Evolutionary conservation across 2,797 vertebrate genomes (phyloP), one percentile per base, ranked within the genome.

Genomic region (Vespertilio murinus): DNA sequence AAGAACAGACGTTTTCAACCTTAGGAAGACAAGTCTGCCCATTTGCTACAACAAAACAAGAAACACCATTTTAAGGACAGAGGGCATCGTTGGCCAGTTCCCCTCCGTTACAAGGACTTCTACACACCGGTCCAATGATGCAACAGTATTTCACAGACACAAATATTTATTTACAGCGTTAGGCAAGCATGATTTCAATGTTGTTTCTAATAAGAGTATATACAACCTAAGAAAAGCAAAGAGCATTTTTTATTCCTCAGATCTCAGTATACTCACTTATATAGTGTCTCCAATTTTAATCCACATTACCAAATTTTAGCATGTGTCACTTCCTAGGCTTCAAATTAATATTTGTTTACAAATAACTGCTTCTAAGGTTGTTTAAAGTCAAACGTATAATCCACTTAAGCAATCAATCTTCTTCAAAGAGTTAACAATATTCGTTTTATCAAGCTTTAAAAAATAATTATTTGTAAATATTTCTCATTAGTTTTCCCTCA

Each of bases 11-110:
- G 35, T 74, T 71, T 75, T 70, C 17, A 84, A 69, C 20, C 40
- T 74, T 40, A 84, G 71, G 25, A 93, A 88, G 49, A 90, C 25
- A 97, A 95, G 7, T 4, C n/a, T 86, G 40, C 4, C 47, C 49
- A 61, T 87, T 75, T 89, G 77, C 90, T 70, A 75, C n/a, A 96
- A 96, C 20, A 93, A 95, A 96, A 90, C 17, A 93, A 89, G 78
- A 78, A 92, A 25, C 25, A 88, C 45, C 70, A 64, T 18, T 73
- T 83, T 30, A 94, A 0, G 94, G 56, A 87, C 28, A 18, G 94
- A 93, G 71, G 69, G 11, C 47, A 67, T 96, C 61, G 42, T 25
- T 40, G 42, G 42, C 23, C 89, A 77, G 94, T 87, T 86, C 75
- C 33, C 9, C 87, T 20, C 59, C 69, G 59, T 90, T 93, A 10